These are phyloP conservation scores for Puntigrus tetrazona DNA, from an alignment of 2,113 vertebrate species.

Conservation along the genomic window DNA sequence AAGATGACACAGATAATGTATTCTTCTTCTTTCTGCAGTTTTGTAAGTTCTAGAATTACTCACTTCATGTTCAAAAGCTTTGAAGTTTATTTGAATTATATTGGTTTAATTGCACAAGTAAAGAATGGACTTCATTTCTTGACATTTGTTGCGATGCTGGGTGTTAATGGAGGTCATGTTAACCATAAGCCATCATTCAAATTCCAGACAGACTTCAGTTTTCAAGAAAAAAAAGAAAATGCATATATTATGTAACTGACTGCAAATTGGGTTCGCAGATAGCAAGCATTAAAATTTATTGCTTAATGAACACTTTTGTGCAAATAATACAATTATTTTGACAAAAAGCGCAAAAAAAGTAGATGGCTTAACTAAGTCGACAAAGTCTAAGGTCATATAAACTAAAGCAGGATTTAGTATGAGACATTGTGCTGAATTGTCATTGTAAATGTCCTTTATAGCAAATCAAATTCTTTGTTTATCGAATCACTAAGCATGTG, in stretches of 20 bases:
- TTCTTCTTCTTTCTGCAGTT: neutral
- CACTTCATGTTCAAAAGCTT: neutral
- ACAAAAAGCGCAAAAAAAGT: neutral
- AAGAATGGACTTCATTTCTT: conserved; percentile 9
- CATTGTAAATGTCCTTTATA: neutral
- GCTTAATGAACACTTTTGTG: neutral
- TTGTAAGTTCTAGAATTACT: neutral
- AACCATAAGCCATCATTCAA: neutral
- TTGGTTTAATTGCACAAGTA: neutral
- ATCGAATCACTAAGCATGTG: neutral
- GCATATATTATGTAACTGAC: neutral
- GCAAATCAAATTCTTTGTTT: neutral
- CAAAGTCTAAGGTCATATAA: neutral
- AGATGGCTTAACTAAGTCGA: neutral
- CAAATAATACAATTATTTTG: neutral
- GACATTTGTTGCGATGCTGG: neutral
- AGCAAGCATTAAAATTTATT: neutral
- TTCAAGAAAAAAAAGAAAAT: neutral
- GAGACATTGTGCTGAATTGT: neutral
- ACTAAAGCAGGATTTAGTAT: neutral
- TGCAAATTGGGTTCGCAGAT: neutral
- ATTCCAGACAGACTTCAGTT: neutral
- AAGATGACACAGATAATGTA: neutral
- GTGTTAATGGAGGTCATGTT: conserved; percentile 17
- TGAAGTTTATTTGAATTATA: neutral